These are phyloP conservation scores for Xestoiulus laeticollis DNA, from an alignment of 2,888 invertebrate species.

Conservation along the genomic window DNA sequence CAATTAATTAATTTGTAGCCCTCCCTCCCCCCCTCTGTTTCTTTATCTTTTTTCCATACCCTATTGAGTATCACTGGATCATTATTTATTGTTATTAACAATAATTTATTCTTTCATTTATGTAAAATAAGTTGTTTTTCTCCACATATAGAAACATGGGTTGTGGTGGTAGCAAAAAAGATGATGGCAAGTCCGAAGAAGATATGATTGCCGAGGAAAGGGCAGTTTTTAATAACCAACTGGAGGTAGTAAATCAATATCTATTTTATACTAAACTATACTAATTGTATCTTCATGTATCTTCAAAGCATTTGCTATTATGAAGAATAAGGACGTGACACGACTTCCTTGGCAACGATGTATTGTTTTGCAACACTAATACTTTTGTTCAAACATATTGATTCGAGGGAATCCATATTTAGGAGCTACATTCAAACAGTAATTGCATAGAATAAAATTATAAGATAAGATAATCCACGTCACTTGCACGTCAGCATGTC, in stretches of 20 bases:
- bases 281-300: neutral
- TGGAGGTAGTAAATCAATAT: neutral
- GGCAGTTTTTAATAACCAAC: conserved; percentile 5
- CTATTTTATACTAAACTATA: neutral
- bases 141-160: neutral
- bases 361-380: neutral
- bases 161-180: neutral
- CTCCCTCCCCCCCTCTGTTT: too few relatives aligned
- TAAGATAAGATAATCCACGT: neutral
- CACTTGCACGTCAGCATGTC: neutral
- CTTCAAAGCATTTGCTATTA: neutral
- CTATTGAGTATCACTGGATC: too few relatives aligned
- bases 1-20: too few relatives aligned
- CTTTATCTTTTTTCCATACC: too few relatives aligned
- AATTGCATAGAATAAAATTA: neutral
- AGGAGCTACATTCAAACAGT: neutral
- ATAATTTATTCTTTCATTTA: neutral
- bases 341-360: neutral
- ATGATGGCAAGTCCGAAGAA: neutral
- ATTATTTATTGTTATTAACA: neutral
- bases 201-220: neutral
- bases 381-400: neutral
- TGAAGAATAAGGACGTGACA: neutral
- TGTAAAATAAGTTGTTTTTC: neutral
- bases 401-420: conserved; percentile 16